Percentiles rank a stretch among this genome's conserved stretches.
Conservation (phyloP, 2,888 invertebrate species). For the Leucozona laternaria region DNA sequence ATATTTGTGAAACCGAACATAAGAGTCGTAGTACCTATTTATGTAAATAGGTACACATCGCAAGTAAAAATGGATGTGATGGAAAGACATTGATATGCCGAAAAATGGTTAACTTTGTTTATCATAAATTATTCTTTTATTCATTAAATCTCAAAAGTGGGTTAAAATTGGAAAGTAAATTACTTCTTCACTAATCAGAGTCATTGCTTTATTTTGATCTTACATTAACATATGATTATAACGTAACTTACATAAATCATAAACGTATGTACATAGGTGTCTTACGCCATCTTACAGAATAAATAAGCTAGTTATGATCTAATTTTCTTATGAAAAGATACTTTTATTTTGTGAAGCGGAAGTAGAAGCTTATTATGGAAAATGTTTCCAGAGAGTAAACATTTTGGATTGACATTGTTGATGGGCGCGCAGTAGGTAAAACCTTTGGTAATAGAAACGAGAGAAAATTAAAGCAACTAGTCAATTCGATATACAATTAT, state of each 20-base stretch:
- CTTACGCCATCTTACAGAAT: background rate
- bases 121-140: background rate
- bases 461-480: too few species aligned
- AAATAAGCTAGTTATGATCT: background rate
- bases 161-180: background rate
- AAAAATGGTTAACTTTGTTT: too few species aligned
- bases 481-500: too few species aligned
- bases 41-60: too few species aligned
- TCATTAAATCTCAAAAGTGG: background rate
- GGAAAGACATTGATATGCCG: too few species aligned
- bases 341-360: background rate
- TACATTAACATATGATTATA: background rate
- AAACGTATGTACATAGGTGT: background rate
- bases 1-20: too few species aligned
- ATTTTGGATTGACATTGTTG: background rate
- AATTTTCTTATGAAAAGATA: background rate
- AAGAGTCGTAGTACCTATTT: too few species aligned
- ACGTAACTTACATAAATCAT: background rate
- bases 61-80: too few species aligned
- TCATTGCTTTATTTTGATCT: background rate
- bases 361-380: background rate
- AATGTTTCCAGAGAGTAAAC: conserved; percentile 10
- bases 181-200: background rate
- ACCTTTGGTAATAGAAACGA: background rate
- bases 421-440: background rate